A percentile compares a stretch with the other conserved stretches of the same genome.
Conservation (phyloP, 1,140 invertebrate genomes). For the Tetragnatha versicolor region DNA sequence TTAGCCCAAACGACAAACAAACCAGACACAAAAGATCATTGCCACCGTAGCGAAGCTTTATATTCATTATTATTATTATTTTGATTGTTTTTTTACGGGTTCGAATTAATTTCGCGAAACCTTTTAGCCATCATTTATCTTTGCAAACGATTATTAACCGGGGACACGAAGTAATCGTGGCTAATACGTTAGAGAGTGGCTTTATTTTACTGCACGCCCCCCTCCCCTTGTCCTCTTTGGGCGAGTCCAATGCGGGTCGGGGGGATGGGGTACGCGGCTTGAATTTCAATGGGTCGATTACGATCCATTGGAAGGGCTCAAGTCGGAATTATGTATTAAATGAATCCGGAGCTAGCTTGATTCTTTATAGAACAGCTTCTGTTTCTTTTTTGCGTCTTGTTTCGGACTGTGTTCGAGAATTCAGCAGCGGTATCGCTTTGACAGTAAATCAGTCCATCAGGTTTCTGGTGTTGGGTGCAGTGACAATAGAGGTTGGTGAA, state of each 20-base stretch:
- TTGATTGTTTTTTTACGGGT: not conserved
- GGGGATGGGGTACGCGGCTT: not conserved
- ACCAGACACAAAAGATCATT: constrained; percentile 30
- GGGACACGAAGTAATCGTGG: constrained; percentile 32
- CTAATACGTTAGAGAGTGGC: constrained; percentile 35
- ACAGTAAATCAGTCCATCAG: too few species aligned
- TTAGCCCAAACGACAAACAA: constrained; percentile 4
- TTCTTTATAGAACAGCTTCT: constrained; percentile 15
- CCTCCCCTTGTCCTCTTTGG: not conserved
- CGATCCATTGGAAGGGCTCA: constrained; percentile 2
- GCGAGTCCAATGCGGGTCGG: not conserved
- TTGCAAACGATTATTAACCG: constrained; percentile 34
- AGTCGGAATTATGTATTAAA: constrained; percentile 33
- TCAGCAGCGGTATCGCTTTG: too few species aligned
- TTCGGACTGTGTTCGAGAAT: too few species aligned
- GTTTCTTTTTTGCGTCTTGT: not conserved
- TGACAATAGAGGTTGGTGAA: too few species aligned
- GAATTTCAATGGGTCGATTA: constrained; percentile 22
- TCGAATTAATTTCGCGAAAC: constrained; percentile 39
- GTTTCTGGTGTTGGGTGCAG: too few species aligned
- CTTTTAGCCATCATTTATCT: constrained; percentile 31
- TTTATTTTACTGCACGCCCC: constrained; percentile 5
- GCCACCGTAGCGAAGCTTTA: not conserved
- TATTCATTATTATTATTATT: too few species aligned
- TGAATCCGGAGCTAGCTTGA: constrained; percentile 9